phyloP scores from a whole-genome alignment of 2,888 invertebrate genomes.

The Epistrophella euchroma region DNA sequence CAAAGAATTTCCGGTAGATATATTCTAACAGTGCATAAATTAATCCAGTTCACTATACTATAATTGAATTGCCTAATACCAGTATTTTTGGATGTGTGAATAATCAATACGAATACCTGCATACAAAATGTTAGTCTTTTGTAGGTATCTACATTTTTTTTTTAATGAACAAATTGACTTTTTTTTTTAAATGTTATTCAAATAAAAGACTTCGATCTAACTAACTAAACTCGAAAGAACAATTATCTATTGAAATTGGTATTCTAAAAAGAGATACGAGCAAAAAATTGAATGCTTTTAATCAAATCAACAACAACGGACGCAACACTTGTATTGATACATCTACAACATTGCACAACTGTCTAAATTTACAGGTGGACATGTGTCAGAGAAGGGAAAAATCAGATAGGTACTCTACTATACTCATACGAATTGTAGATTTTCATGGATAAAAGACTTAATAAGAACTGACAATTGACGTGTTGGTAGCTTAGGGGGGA shows the following conservation, averaged over 20 bases:
- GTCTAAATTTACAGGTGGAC: constrained; percentile 45
- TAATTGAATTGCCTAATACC: constrained; percentile 50
- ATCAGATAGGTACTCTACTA: neutral
- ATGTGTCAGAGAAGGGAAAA: constrained; percentile 47
- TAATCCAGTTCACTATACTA: constrained; percentile 62
- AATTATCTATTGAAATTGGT: constrained; percentile 43
- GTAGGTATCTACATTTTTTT: neutral
- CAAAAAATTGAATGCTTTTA: constrained; percentile 52
- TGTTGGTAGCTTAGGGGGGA: neutral
- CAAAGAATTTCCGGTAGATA: constrained; percentile 64
- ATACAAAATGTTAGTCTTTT: neutral
- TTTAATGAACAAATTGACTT: constrained; percentile 16
- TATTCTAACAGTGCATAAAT: constrained; percentile 62
- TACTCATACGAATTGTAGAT: constrained; percentile 18
- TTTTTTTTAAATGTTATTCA: neutral
- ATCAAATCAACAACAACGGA: constrained; percentile 54
- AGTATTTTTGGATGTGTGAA: constrained; percentile 2
- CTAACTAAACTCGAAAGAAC: constrained; percentile 49
- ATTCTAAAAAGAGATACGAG: neutral
- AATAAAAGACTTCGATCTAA: constrained; percentile 12
- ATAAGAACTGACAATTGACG: constrained; percentile 11
- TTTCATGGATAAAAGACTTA: constrained; percentile 30
- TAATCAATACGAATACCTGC: constrained; percentile 10
- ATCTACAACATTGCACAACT: constrained; percentile 14
- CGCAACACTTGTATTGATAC: constrained; percentile 31